phyloP scores from a whole-genome alignment of 2,797 vertebrate genomes.

The Esox lucius region DNA sequence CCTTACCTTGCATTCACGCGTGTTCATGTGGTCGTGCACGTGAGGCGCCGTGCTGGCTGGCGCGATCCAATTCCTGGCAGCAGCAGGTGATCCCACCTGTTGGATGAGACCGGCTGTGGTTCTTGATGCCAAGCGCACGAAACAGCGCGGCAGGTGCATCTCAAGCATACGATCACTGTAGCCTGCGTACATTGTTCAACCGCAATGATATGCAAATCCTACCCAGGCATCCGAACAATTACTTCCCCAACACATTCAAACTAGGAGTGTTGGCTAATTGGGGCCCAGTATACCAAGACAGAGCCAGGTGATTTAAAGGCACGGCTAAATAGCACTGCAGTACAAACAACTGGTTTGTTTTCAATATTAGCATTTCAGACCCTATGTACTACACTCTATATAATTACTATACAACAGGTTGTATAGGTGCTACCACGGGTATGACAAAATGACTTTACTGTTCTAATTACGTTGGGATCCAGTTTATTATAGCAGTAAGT shows the following conservation, averaged over 20 bases:
- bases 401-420: too few relatives aligned
- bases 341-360: neutral
- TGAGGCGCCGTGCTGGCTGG: neutral
- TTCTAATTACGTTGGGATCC: too few relatives aligned
- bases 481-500: too few relatives aligned
- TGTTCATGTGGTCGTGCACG: neutral
- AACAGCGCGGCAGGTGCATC: neutral
- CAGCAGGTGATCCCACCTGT: neutral
- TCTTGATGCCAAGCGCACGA: neutral
- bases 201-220: constrained; percentile 1
- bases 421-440: too few relatives aligned
- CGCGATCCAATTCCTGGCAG: neutral
- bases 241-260: neutral
- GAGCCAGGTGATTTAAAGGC: too few relatives aligned
- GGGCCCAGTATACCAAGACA: neutral
- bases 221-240: neutral
- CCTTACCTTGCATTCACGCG: neutral
- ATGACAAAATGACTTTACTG: too few relatives aligned
- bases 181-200: neutral
- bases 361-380: too few relatives aligned
- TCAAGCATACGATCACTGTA: neutral
- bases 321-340: neutral
- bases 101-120: neutral
- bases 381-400: neutral
- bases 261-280: neutral